These are phyloP conservation scores for Tetramorium simillimum DNA, from an alignment of 1,140 invertebrate species.

Conservation along the genomic window DNA sequence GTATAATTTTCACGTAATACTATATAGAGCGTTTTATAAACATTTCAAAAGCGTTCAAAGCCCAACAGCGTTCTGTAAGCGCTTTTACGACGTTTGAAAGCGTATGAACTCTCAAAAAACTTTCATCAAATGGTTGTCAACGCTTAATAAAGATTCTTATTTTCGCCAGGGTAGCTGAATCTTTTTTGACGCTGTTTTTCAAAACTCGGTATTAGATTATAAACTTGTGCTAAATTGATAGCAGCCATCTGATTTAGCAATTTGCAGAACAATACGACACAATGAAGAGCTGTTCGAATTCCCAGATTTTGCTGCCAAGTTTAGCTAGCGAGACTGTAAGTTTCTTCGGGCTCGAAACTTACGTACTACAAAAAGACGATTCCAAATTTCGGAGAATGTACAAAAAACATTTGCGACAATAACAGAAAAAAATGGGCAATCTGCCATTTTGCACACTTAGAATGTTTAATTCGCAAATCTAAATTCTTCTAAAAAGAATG, in stretches of 20 bases:
- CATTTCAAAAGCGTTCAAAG: too few relatives aligned
- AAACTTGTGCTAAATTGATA: conserved; percentile 1
- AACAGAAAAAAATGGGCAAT: background rate
- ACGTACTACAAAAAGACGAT: conserved; percentile 81
- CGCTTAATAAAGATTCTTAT: too few relatives aligned
- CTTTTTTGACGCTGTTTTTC: background rate
- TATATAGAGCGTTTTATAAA: too few relatives aligned
- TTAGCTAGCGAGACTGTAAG: conserved; percentile 85
- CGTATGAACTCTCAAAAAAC: too few relatives aligned
- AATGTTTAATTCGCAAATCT: conserved; percentile 14
- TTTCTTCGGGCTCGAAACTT: conserved; percentile 84
- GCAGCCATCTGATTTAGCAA: conserved; percentile 37
- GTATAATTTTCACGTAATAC: too few relatives aligned
- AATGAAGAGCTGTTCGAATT: conserved; percentile 72
- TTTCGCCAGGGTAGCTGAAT: too few relatives aligned
- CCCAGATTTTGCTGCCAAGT: conserved; percentile 81
- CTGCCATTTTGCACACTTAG: background rate
- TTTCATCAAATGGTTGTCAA: too few relatives aligned
- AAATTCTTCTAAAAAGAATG: background rate
- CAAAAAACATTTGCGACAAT: conserved; percentile 66
- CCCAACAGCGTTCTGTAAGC: too few relatives aligned
- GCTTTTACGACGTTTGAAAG: too few relatives aligned
- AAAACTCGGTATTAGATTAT: background rate
- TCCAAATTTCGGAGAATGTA: conserved; percentile 80
- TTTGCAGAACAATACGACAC: conserved; percentile 56